A percentile compares a stretch with the other conserved stretches of the same genome.
phyloP scores from a whole-genome alignment of 2,113 vertebrate genomes.

The Atlantisia rogersi region DNA sequence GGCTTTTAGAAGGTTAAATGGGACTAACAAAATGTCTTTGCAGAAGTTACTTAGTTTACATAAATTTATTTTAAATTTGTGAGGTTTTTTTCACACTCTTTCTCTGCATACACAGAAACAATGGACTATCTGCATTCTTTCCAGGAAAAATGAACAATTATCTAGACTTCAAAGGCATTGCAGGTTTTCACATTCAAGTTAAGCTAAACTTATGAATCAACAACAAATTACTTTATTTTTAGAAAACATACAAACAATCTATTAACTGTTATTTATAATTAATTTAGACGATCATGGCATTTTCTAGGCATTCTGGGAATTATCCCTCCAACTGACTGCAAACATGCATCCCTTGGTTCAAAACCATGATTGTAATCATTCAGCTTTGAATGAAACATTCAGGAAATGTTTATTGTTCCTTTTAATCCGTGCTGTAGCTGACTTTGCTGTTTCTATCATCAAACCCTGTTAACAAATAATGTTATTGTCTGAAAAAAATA shows the following conservation, averaged over 20 bases:
- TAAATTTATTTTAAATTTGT: background rate
- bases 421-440: constrained; percentile 46
- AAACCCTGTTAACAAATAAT: constrained; percentile 37
- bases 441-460: constrained; percentile 38
- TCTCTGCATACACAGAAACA: background rate
- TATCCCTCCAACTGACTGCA: background rate
- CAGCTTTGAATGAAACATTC: constrained; percentile 31
- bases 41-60: background rate
- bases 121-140: background rate
- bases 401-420: constrained; percentile 48
- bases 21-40: background rate
- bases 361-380: constrained; percentile 28
- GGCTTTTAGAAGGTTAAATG: background rate
- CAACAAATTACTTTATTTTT: background rate
- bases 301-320: constrained; percentile 27
- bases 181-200: background rate
- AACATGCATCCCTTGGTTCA: background rate
- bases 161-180: background rate
- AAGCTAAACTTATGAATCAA: background rate
- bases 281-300: background rate
- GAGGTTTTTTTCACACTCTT: background rate
- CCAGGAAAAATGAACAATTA: background rate
- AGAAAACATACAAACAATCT: background rate
- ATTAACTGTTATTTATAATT: background rate
- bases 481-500: constrained; percentile 46